phyloP scores from a whole-genome alignment of 1,140 invertebrate species.

The Drosophila punjabiensis region DNA sequence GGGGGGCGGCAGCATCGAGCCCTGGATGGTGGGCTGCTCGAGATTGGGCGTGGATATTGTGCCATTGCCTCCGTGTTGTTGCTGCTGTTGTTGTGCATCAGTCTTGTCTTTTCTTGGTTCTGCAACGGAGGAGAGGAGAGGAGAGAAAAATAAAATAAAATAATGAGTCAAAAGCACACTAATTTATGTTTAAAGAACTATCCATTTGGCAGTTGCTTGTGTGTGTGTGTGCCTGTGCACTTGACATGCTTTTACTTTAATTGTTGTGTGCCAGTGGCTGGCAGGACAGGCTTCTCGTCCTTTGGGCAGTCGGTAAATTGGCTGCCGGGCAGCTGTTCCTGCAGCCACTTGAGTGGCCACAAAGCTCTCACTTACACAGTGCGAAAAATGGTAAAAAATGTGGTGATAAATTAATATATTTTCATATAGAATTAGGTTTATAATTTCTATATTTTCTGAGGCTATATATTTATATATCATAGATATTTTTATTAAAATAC shows the following conservation, averaged over 20 bases:
- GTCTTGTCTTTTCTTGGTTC: conserved; percentile 96
- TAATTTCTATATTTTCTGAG: not conserved
- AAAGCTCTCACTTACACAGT: conserved; percentile 48
- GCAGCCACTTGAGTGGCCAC: conserved; percentile 70
- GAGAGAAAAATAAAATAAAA: conserved; percentile 57
- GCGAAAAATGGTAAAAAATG: not conserved
- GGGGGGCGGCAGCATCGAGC: conserved; percentile 84
- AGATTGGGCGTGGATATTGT: conserved; percentile 87
- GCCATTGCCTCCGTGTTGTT: conserved; percentile 88
- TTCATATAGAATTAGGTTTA: not conserved
- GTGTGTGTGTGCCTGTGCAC: conserved; percentile 23
- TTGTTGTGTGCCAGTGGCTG: conserved; percentile 66
- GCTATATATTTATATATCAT: not conserved
- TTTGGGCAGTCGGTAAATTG: conserved; percentile 59
- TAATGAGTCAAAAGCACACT: conserved; percentile 52
- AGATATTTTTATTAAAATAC: not conserved
- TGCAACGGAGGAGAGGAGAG: conserved; percentile 83
- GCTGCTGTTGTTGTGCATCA: conserved; percentile 88
- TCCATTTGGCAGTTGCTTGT: conserved; percentile 27
- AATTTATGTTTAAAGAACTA: conserved; percentile 61
- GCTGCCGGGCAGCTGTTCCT: conserved; percentile 43
- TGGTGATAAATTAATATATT: not conserved
- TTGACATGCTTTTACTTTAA: conserved; percentile 82
- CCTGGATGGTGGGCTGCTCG: conserved; percentile 86
- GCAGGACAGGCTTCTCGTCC: conserved; percentile 33